phyloP scores from a whole-genome alignment of 2,113 vertebrate genomes.

The Cnemophilus loriae region DNA sequence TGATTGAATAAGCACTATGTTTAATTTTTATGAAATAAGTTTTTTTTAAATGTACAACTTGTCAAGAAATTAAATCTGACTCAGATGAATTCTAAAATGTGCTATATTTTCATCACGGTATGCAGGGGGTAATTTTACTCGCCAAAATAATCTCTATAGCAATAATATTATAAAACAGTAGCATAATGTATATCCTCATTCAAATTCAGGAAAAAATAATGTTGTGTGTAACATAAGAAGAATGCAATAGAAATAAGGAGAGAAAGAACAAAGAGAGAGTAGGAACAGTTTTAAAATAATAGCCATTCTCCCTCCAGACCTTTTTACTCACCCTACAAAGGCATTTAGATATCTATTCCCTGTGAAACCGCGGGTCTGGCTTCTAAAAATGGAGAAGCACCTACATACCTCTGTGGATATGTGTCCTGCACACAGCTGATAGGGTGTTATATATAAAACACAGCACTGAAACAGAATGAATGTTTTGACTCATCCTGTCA shows the following conservation, averaged over 20 bases:
- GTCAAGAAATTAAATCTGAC: conserved; percentile 31
- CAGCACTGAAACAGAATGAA: not conserved
- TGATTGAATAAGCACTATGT: conserved; percentile 8
- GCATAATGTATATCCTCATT: not conserved
- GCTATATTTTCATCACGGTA: conserved; percentile 24
- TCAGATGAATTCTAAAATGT: conserved; percentile 16
- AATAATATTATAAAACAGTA: not conserved
- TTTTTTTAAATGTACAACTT: not conserved
- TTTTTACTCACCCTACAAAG: not conserved
- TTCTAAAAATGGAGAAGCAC: not conserved
- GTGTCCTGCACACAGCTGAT: not conserved
- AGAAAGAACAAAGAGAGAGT: not conserved
- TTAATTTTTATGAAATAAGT: conserved; percentile 30
- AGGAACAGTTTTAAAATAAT: not conserved
- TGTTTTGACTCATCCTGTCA: conserved; percentile 22
- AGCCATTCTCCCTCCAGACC: not conserved
- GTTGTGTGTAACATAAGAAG: not conserved
- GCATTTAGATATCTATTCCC: not conserved
- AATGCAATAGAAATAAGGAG: not conserved
- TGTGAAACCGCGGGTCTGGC: not conserved
- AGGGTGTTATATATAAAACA: not conserved
- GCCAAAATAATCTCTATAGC: not conserved
- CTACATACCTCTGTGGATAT: not conserved
- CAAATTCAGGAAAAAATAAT: not conserved
- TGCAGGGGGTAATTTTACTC: not conserved